Percentiles rank a stretch among this genome's conserved stretches.
These are phyloP conservation scores for Alectoris magna DNA, from an alignment of 2,797 vertebrate genomes.

Conservation along the genomic window DNA sequence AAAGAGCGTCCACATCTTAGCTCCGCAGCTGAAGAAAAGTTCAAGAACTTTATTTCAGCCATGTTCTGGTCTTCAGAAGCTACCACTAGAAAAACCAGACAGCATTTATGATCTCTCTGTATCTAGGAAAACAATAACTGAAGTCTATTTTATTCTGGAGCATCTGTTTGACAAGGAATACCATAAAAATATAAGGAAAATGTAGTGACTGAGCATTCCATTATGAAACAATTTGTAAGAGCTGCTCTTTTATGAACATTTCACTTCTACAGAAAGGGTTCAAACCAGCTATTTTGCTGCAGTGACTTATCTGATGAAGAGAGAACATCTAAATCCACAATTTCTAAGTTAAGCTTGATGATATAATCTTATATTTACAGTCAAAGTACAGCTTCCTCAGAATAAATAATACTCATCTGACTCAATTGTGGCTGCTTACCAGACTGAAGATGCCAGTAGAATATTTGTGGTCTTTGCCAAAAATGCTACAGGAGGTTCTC, in stretches of 20 bases:
- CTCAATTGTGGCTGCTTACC: constrained; percentile 81
- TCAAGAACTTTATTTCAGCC: background rate
- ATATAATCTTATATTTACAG: background rate
- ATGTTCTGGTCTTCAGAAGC: background rate
- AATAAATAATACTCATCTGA: background rate
- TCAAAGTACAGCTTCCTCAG: background rate
- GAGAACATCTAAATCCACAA: background rate
- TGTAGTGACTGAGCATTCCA: background rate
- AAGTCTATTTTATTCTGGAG: background rate
- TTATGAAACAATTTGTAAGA: background rate
- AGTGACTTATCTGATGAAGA: background rate
- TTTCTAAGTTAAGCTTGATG: background rate
- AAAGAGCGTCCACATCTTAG: background rate
- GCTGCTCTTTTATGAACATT: background rate
- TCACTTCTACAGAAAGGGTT: background rate
- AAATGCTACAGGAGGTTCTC: constrained; percentile 88
- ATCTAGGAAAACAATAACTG: background rate
- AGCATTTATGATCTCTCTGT: background rate
- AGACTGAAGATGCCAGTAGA: constrained; percentile 90
- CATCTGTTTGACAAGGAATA: background rate
- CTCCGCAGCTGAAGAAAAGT: background rate
- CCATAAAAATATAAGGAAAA: background rate
- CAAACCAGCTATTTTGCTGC: background rate
- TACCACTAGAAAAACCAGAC: background rate
- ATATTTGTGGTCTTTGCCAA: constrained; percentile 87